phyloP scores from a whole-genome alignment of 1,140 invertebrate species.

The Leptopilina boulardi region DNA sequence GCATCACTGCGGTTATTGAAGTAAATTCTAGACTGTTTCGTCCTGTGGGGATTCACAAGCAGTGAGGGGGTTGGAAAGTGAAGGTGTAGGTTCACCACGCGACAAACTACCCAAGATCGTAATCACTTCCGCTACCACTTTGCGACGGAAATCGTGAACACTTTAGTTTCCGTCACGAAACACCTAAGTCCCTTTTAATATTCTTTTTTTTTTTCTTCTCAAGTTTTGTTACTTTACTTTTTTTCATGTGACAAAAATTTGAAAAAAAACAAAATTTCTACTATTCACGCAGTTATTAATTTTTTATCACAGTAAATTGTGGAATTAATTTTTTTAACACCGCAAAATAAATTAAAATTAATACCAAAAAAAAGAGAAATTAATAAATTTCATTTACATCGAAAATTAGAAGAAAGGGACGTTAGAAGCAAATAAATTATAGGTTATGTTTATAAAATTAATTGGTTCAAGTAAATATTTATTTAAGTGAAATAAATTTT shows the following conservation, averaged over 20 bases:
- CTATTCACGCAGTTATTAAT: too few species aligned
- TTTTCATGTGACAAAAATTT: neutral
- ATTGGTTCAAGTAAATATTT: too few species aligned
- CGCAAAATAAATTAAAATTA: too few species aligned
- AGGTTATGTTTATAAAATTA: too few species aligned
- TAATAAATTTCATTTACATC: too few species aligned
- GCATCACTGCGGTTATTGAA: neutral
- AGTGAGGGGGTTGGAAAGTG: neutral
- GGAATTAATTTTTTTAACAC: too few species aligned
- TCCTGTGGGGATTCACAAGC: slow-evolving; percentile 13
- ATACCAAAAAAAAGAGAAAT: too few species aligned
- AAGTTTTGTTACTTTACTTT: neutral
- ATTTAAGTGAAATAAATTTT: too few species aligned
- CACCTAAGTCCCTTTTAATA: slow-evolving; percentile 40
- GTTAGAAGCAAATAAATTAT: too few species aligned
- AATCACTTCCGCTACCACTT: slow-evolving; percentile 71
- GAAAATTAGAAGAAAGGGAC: too few species aligned
- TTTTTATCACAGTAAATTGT: too few species aligned
- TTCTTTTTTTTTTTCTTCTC: neutral
- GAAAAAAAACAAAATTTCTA: too few species aligned
- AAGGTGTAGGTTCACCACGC: slow-evolving; percentile 5
- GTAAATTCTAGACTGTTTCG: slow-evolving; percentile 15
- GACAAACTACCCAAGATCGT: slow-evolving; percentile 61
- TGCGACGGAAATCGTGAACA: slow-evolving; percentile 73
- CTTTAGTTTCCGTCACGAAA: slow-evolving; percentile 70